A percentile compares a stretch with the other conserved stretches of the same genome.
phyloP scores from a whole-genome alignment of 1,140 invertebrate genomes.

The Caenorhabditis elegans region WBcel235 BX284603.4:6427501-6428000 shows the following conservation, averaged over 20 bases:
- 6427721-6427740: not conserved
- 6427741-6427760: not conserved
- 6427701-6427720: not conserved
- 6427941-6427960: not conserved
- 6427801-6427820: not conserved
- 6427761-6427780: not conserved
- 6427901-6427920: not conserved
- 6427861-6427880: conserved; percentile 1
- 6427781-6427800: not conserved
- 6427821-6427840: not conserved
- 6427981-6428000: not conserved
- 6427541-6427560: no score
- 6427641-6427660: not conserved
- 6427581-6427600: not conserved
- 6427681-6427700: conserved; percentile 4
- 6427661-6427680: not conserved
- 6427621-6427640: not conserved
- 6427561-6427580: not conserved
- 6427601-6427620: not conserved
- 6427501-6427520: no score
- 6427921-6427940: not conserved
- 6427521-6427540: no score
- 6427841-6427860: conserved; percentile 12
- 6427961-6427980: not conserved
- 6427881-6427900: conserved; percentile 19